Evolutionary conservation across 2,797 vertebrate genomes (phyloP), one percentile per base, ranked within the genome.

Genomic region (Nothura maculosa): DNA sequence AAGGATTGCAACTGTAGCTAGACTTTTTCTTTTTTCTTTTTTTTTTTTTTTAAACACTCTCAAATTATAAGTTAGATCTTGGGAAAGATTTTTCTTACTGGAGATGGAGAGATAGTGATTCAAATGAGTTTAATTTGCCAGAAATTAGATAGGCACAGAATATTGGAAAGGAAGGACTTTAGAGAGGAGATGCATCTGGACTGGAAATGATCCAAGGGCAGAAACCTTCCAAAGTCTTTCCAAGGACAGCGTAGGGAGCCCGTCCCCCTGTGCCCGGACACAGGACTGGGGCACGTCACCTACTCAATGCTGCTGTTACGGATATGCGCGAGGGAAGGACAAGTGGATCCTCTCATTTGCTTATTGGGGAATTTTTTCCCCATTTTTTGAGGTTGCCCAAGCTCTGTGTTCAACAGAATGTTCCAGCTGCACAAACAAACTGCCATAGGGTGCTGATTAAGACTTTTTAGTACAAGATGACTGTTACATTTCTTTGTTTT

Each of bases 401-500:
- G 36, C 94, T 82, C 63, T 62, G 63, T 87, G 34, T 94, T 92
- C 89, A 61, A 94, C 78, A 95, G 92, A 82, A 85, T 58, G 69
- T 96, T 97, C 97, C 88, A 87, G 34, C 68, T 93, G 80, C 85
- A 64, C 83, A 81, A 79, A 78, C 68, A 81, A 87, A 92, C 89
- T 74, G 91, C 89, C 75, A 67, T 72, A 43, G 95, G 87, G 66
- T 87, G 94, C 97, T 94, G 93, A 96, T 43, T 22, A 60, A 77
- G 94, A 88, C 54, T 72, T 90, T 86, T 89, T 70, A 89, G 34
- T 45, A 40, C 50, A 89, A 36, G 5, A 78, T 90, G 85, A 64
- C 58, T 58, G 63, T 66, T 88, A 50, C 16, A 16, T 86, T 86
- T 85, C 80, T 97, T 94, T 96, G 94, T 96, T 96, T 88, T 68